Evolutionary conservation across 2,113 vertebrate genomes (phyloP), one percentile per base, ranked within the genome.

Genomic region (Pterocles orientalis): DNA sequence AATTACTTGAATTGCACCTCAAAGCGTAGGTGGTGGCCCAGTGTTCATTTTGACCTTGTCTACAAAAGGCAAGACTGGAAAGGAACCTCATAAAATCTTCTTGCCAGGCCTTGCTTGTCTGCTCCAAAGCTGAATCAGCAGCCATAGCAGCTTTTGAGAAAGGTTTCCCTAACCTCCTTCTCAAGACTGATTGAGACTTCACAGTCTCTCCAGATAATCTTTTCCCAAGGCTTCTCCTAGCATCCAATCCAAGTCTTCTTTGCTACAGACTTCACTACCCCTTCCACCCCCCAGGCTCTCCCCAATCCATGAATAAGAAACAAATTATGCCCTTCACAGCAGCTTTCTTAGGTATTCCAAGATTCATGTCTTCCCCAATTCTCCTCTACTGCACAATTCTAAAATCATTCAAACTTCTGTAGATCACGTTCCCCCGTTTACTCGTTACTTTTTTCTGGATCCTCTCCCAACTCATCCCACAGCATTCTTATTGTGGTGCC

Each of bases 381-480:
- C 58, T 75, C 65, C 43, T 71, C 39, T 79, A 43, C 33, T 89
- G 73, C 51, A 82, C 21, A 21, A 21, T 14, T n/a, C 43, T 62
- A 70, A 88, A 79, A 77, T 58, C 24, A 92, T 78, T 51, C 54
- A 65, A 65, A 83, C 36, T 64, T 64, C 57, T 81, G 50, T 5
- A 76, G 70, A 60, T 88, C 58, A 85, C 2, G 0, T 68, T 81
- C 53, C 58, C 13, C 15, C 26, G 45, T 64, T 76, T 90, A 80
- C 82, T 85, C 87, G 1, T 85, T 89, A 53, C 60, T 82, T 91
- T 48, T 65, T 78, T 76, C 53, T 95, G 93, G 77, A 95, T 82
- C 29, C 39, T 76, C 53, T 95, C 86, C 86, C 94, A 95, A 20
- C 12, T 92, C 91, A 61, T 89, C 81, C 86, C 81, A 95, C 86